A percentile compares a stretch with the other conserved stretches of the same genome.
These are phyloP conservation scores for Desmodus rotundus DNA, from an alignment of 2,113 vertebrate species.

Conservation along the genomic window DNA sequence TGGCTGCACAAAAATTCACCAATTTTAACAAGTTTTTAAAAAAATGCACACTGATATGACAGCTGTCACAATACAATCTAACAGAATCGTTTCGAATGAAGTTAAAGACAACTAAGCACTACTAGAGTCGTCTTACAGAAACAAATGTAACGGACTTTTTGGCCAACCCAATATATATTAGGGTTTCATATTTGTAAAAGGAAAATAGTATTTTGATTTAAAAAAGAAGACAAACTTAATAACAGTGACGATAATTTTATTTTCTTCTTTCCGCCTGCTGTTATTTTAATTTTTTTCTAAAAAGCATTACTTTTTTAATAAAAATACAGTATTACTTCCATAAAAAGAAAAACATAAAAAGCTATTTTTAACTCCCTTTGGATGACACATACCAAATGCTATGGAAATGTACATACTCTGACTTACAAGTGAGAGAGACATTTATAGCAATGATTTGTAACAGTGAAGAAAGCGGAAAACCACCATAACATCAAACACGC, in stretches of 20 bases:
- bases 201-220: background rate
- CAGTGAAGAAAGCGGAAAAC: background rate
- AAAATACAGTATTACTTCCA: constrained; percentile 22
- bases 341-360: background rate
- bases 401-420: background rate
- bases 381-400: background rate
- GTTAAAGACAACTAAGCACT: too few species aligned
- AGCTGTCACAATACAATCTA: too few species aligned
- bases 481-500: background rate
- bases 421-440: background rate
- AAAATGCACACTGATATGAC: too few species aligned
- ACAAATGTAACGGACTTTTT: too few species aligned
- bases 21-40: too few species aligned
- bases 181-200: background rate
- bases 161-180: too few species aligned
- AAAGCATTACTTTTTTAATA: background rate
- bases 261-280: background rate
- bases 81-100: too few species aligned
- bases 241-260: background rate
- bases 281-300: background rate
- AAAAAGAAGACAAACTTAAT: background rate
- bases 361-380: background rate
- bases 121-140: too few species aligned
- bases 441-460: background rate
- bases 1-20: too few species aligned